phyloP scores from a whole-genome alignment of 2,888 invertebrate genomes.

The Polyommatus icarus region DNA sequence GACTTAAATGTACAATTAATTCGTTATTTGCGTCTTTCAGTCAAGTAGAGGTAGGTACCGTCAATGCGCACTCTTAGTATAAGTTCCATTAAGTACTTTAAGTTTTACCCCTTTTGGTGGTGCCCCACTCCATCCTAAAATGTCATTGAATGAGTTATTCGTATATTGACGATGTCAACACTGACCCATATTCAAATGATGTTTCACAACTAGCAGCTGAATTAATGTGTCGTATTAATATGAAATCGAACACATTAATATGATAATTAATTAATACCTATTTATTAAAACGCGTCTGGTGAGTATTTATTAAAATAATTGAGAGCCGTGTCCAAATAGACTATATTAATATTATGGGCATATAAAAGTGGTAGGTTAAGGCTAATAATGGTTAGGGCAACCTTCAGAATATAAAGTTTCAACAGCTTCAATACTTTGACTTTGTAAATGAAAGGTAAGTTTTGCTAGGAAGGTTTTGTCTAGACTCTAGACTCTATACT shows the following conservation, averaged over 20 bases:
- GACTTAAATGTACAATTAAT: too few relatives aligned
- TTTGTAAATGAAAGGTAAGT: neutral
- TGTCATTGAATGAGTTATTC: neutral
- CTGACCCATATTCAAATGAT: constrained; percentile 14
- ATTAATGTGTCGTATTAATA: constrained; percentile 14
- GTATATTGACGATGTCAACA: neutral
- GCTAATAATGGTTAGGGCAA: neutral
- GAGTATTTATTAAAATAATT: constrained; percentile 11
- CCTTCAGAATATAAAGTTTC: neutral
- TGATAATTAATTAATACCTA: neutral
- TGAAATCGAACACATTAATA: constrained; percentile 3
- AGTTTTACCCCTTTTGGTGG: too few relatives aligned
- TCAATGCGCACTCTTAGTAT: too few relatives aligned
- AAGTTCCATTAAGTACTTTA: too few relatives aligned
- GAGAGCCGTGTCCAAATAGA: neutral
- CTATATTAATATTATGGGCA: neutral
- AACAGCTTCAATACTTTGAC: neutral
- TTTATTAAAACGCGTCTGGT: neutral
- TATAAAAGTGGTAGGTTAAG: neutral
- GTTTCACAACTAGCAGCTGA: constrained; percentile 15
- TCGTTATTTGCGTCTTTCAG: too few relatives aligned
- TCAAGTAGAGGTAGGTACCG: too few relatives aligned
- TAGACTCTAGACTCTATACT: too few relatives aligned
- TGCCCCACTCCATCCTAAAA: neutral
- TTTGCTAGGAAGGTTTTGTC: too few relatives aligned